phyloP scores from a whole-genome alignment of 2,888 invertebrate species.

The Pristionchus maxplancki region DNA sequence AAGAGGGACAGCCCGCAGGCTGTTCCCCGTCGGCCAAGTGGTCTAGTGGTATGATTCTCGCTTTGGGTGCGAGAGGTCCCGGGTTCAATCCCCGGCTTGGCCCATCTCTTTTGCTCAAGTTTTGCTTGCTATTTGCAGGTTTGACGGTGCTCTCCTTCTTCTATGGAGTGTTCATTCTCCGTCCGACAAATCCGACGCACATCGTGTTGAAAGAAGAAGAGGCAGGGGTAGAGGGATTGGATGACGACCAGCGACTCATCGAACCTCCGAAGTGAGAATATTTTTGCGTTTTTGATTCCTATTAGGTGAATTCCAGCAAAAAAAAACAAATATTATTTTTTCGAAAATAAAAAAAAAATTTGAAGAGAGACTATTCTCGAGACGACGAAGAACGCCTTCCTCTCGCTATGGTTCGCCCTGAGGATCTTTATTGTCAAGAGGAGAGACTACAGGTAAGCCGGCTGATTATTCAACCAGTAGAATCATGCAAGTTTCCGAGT shows the following conservation, averaged over 20 bases:
- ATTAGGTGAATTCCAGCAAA: too few species aligned
- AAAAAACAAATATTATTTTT: too few species aligned
- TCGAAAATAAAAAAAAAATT: too few species aligned
- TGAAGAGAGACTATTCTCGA: not conserved
- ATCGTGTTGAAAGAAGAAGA: not conserved
- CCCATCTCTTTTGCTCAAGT: conserved; percentile 17
- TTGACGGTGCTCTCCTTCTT: not conserved
- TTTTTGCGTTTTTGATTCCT: not conserved
- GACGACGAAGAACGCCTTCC: conserved; percentile 61
- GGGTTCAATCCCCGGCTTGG: conserved; percentile 67
- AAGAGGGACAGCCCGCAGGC: not conserved
- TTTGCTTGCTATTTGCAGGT: not conserved
- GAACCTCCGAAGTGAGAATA: not conserved
- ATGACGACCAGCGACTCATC: not conserved
- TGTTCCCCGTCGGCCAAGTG: conserved; percentile 55
- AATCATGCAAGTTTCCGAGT: too few species aligned
- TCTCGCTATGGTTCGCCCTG: conserved; percentile 60
- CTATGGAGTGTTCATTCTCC: conserved; percentile 11
- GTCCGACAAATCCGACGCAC: conserved; percentile 8
- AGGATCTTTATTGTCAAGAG: conserved; percentile 4
- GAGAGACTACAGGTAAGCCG: not conserved
- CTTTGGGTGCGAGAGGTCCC: conserved; percentile 75
- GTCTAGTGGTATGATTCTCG: conserved; percentile 75
- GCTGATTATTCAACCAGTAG: not conserved
- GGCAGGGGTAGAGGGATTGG: not conserved